Evolutionary conservation across 30 jellyfish, hydroid and myxozoan genomes (phyloP).

Genomic region (Cassiopea andromeda): DNA sequence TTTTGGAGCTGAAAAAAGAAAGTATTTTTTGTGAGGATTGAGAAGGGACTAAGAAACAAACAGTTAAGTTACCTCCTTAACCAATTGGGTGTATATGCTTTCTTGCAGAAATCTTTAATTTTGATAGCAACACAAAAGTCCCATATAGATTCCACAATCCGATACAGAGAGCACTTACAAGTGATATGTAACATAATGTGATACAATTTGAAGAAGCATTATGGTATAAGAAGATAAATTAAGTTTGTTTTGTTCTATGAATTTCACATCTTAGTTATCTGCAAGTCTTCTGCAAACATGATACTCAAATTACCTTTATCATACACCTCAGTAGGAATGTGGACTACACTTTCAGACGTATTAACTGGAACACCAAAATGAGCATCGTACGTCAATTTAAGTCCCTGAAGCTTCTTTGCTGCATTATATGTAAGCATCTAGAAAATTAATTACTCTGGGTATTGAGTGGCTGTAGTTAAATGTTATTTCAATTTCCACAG

Average conservation of each 20-base stretch:
- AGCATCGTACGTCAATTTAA: slow-evolving; percentile 62
- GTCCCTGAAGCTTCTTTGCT: slow-evolving; percentile 66
- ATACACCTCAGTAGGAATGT: slow-evolving; percentile 83
- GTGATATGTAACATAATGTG: too few species aligned
- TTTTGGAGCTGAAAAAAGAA: slow-evolving; percentile 52
- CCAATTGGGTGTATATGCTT: too few species aligned
- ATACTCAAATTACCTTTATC: slow-evolving; percentile 50
- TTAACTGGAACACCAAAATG: slow-evolving; percentile 77
- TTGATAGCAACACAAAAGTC: too few species aligned
- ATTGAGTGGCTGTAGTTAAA: background rate
- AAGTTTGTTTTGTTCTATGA: too few species aligned
- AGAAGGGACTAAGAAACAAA: background rate
- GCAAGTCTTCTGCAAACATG: background rate
- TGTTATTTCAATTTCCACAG: too few species aligned
- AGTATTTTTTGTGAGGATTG: too few species aligned
- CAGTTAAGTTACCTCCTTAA: background rate
- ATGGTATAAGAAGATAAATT: too few species aligned
- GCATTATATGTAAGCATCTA: slow-evolving; percentile 61
- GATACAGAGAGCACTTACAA: too few species aligned
- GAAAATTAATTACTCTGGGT: background rate
- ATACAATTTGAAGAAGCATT: too few species aligned
- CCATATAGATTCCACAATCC: too few species aligned
- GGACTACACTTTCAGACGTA: slow-evolving; percentile 82
- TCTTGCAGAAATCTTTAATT: too few species aligned
- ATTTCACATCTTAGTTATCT: too few species aligned